Evolutionary conservation across 1,140 invertebrate species (phyloP).

Genomic region (Maconellicoccus hirsutus): DNA sequence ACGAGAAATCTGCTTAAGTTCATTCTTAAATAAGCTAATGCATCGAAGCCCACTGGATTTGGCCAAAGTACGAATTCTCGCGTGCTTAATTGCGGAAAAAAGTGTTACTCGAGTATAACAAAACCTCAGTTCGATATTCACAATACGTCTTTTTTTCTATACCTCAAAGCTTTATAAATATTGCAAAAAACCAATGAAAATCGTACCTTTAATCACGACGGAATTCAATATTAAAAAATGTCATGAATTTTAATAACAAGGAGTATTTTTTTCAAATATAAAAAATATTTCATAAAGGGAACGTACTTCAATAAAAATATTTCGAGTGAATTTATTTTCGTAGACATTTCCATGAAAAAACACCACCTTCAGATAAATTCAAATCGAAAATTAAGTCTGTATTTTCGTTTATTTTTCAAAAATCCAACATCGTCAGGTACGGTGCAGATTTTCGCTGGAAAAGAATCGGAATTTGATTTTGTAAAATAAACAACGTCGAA

Average conservation of each 20-base stretch:
- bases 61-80: background rate
- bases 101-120: background rate
- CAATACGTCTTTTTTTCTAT: too few relatives aligned
- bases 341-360: background rate
- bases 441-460: background rate
- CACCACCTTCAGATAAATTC: background rate
- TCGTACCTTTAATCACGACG: background rate
- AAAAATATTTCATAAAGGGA: background rate
- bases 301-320: background rate
- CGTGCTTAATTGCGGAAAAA: slow-evolving; percentile 3
- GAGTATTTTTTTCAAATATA: background rate
- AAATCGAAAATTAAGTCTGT: slow-evolving; percentile 1
- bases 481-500: background rate
- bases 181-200: background rate
- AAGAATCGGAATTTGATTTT: slow-evolving; percentile 1
- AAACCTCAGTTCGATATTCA: background rate
- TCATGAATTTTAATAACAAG: slow-evolving; percentile 9
- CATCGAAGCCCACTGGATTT: background rate
- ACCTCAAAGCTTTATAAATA: background rate
- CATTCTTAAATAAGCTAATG: background rate
- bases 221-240: slow-evolving; percentile 10
- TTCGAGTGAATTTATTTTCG: background rate
- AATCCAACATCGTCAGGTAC: background rate
- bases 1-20: background rate
- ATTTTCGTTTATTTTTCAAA: background rate